Base-by-base conservation (phyloP, 2,888 invertebrate species). In the Himalopsyche tibetana region DNA sequence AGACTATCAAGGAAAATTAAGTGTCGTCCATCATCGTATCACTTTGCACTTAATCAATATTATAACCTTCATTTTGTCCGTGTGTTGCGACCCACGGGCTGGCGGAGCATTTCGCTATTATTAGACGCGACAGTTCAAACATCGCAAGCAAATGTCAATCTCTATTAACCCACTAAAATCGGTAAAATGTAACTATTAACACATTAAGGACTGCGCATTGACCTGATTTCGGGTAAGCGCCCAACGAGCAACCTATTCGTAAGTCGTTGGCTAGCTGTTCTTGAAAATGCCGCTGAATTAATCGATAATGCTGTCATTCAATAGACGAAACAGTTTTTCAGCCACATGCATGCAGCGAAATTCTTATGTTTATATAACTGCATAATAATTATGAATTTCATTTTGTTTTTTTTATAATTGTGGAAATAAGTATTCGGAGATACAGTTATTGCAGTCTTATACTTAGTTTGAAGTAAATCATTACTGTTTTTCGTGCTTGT, bases 61-160 rank as follows among this genome's bases (percentile, higher is more conserved):
- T 36, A 74, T 74, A 74, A 74, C 74, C 74, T 74, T 63, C 63
- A 36, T 74, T 74, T 74, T 74, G 28, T 74, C 36, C 74, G 74
- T 38, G 74, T 74, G 15, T 19, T 36, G 19, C 74, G 19, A 36
- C 38, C 36, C 36, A 51, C 51, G 51, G 51, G 15, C 51, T 51
- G 51, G 74, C 38, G 74, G 15, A 36, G 74, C 74, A 74, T 15
- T 74, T 74, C 15, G 19, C 74, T 74, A 74, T 74, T 74, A 74
- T 74, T 74, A 74, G 74, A 36, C 74, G 45, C 81, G 55, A 81
- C 55, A 81, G 81, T 81, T 81, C 81, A 81, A 81, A 81, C 81
- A 81, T 81, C 81, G 81, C 81, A 51, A 28, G 81, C 36, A 81
- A 81, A 81, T 42, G 81, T 81, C 81, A 81, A 81, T 81, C 81